Evolutionary conservation across 2,888 invertebrate species (phyloP), one percentile per base, ranked within the genome.

Genomic region (Drosophila atroscutellata): DNA sequence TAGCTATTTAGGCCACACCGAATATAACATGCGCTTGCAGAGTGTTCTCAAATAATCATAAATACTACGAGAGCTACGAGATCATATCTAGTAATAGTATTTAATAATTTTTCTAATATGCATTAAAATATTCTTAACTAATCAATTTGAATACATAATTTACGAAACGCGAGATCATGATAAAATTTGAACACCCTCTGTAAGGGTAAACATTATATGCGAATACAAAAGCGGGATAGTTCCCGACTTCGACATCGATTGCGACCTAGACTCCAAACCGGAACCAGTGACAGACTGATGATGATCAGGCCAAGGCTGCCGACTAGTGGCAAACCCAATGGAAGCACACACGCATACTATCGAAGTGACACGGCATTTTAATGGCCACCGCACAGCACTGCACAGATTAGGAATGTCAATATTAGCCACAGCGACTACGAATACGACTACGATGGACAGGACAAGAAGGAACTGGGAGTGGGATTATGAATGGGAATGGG

Each of bases 311-410:
- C 58, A 67, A 69, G 57, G 65, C 72, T 63, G 68, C 9, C 20
- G 62, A 39, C 71, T 63, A 79, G n/a, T 30, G 62, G 62, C 75
- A 63, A 86, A 58, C 77, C 80, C 86, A 81, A 83, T 86, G 80
- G 85, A 74, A 67, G 61, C 62, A 80, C 77, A 86, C 85, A 86
- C 89, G 84, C 89, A 88, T 86, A 85, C 81, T 86, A 86, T 77
- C 89, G 75, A 83, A 86, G 86, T 86, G 85, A 88, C 85, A 86
- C 86, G 85, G 85, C 89, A 88, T 83, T 86, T 86, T 88, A 83
- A 77, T 86, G 86, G 86, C 66, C 86, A 75, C 51, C 86, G 71
- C 85, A 72, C 57, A 73, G 66, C 67, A 75, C 67, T 75, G 80
- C 85, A 85, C 81, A 88, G 85, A 86, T 86, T 86, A 88, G 80